These are phyloP conservation scores for Aldrovandia affinis DNA, from an alignment of 2,797 vertebrate genomes.

Conservation along the genomic window DNA sequence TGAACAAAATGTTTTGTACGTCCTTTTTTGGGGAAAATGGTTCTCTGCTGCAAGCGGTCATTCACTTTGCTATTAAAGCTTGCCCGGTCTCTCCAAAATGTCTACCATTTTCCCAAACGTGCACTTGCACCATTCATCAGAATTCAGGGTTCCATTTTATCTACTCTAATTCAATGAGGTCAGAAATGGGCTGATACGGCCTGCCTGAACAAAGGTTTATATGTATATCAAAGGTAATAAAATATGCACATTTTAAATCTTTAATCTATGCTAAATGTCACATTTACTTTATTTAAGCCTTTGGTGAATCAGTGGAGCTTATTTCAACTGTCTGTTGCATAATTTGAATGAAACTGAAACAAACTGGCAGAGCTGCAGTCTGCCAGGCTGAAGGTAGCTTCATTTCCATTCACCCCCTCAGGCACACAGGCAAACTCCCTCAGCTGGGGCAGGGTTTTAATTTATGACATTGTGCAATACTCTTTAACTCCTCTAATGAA, in stretches of 20 bases:
- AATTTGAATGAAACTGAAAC: conserved; percentile 36
- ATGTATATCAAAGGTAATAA: conserved; percentile 26
- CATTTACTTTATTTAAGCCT: conserved; percentile 34
- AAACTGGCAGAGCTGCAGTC: conserved; percentile 8
- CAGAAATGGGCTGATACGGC: neutral
- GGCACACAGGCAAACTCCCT: conserved; percentile 19
- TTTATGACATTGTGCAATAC: conserved; percentile 36
- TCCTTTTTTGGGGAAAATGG: neutral
- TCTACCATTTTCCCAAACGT: neutral
- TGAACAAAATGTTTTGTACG: neutral
- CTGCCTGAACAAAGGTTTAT: conserved; percentile 3
- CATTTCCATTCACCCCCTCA: conserved; percentile 29
- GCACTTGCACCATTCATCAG: neutral
- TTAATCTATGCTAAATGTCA: conserved; percentile 28
- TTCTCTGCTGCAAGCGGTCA: neutral
- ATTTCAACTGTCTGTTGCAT: conserved; percentile 32
- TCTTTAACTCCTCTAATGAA: conserved; percentile 48
- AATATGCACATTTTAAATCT: conserved; percentile 30
- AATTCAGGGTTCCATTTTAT: neutral
- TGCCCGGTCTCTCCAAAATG: neutral
- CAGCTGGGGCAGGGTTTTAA: conserved; percentile 30
- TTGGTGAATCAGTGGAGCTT: conserved; percentile 38
- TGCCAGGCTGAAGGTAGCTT: conserved; percentile 33
- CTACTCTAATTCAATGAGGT: neutral
- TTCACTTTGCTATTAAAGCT: neutral